phyloP scores from a whole-genome alignment of 2,113 vertebrate species.

The Dicentrarchus labrax region DNA sequence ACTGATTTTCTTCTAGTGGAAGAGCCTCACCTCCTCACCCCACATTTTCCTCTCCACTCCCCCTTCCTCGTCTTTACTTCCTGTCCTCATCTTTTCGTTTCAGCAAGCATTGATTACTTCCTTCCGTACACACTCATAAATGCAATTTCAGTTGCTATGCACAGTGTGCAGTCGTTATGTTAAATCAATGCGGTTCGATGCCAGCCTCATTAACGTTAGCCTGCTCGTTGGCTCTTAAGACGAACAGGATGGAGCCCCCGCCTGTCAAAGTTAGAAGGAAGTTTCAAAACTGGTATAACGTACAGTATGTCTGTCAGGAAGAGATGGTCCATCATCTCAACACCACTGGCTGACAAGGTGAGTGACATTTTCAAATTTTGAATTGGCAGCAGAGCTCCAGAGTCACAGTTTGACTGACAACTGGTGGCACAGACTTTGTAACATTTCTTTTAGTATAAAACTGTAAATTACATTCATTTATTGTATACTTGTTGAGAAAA shows the following conservation, averaged over 20 bases:
- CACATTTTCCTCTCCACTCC: background rate
- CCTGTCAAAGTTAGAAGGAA: conserved; percentile 26
- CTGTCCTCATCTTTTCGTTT: conserved; percentile 5
- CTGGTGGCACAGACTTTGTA: conserved; percentile 9
- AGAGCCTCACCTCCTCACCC: conserved; percentile 1
- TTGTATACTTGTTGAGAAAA: background rate
- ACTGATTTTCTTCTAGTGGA: conserved; percentile 13
- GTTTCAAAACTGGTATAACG: conserved; percentile 16
- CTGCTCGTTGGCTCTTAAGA: conserved; percentile 14
- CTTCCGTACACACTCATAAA: conserved; percentile 25
- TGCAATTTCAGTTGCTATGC: conserved; percentile 23
- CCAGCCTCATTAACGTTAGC: background rate
- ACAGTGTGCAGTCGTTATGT: background rate
- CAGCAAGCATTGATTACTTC: conserved; percentile 45
- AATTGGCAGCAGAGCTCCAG: conserved; percentile 44
- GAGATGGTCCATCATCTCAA: conserved; percentile 17
- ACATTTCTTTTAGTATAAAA: conserved; percentile 2
- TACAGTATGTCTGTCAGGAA: conserved; percentile 8
- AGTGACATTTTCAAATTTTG: conserved; percentile 43
- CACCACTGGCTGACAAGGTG: conserved; percentile 27
- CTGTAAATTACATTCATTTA: background rate
- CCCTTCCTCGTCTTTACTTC: background rate
- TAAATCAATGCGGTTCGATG: conserved; percentile 28
- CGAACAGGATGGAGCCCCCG: conserved; percentile 12
- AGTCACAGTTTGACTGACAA: conserved; percentile 46